Base-by-base conservation (phyloP, 2,888 invertebrate genomes). In the Heliconius charithonia region DNA sequence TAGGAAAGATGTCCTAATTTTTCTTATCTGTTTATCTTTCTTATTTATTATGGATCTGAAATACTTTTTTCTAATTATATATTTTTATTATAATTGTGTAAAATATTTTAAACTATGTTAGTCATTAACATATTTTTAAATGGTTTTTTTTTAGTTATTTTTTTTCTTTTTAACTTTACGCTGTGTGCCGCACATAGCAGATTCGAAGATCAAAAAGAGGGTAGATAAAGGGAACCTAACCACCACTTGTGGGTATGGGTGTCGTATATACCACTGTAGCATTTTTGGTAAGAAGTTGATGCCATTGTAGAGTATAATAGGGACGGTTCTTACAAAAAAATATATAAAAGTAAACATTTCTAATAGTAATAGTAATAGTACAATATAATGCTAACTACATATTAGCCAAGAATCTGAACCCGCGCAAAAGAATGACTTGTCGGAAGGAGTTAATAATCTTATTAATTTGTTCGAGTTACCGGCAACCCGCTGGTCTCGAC, bases 371-470 rank as follows among this genome's bases (percentile, higher is more conserved):
- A n/a, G n/a, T n/a, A n/a, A n/a, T n/a, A 37, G 1, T 37, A 45
- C 69, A 45, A 37, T 45, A 72, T 56, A 63, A 62, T 32, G 9
- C 63, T 29, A 72, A 77, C 77, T 81, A 29, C 16, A 63, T 29
- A 67, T 69, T 73, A 51, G 12, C 69, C 63, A 41, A 78, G 82
- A 82, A 81, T 81, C 80, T 82, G 83, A 79, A 70, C 77, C 63
- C 76, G 76, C 82, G 86, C 85, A 87, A 91, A 93, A 91, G 91
- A 92, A 93, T 93, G 92, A 93, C 91, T 91, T 92, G 93, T 93
- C 93, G 91, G 91, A 93, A 91, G 89, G 90, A 93, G 93, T 94
- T 93, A 93, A 94, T 93, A 93, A 92, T 92, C 91, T 93, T 91
- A 91, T 92, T 93, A 94, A 94, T 94, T 93, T 92, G 93, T 91